Base-by-base conservation (phyloP, 2,113 vertebrate genomes). In the Stigmatopora argus region DNA sequence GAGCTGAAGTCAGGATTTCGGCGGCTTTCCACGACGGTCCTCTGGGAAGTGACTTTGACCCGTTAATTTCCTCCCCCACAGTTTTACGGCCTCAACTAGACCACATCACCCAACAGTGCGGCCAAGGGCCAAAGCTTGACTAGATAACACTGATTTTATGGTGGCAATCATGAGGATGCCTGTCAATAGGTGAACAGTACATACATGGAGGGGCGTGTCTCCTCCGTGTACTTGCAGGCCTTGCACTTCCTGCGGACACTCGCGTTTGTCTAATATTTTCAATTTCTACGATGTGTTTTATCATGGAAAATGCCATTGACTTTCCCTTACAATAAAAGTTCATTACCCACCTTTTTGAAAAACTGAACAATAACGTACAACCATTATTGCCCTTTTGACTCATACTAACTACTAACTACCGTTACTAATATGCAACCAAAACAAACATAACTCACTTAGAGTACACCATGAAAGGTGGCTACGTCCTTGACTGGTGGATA, bases 131-230 rank as follows among this genome's bases (percentile, higher is more conserved):
- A 86, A 85, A 82, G 83, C 84, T 72, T 77, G 79, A 53, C 60
- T 45, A 88, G 90, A 91, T 92, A 91, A 91, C 86, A 67, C 74
- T 31, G 70, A 68, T 86, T 90, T 92, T 91, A 91, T 90, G 89
- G 84, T 31, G 14, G 81, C 72, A 83, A 80, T 88, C 87, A 89
- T 58, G 67, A 82, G 79, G 73, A 59, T 47, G 48, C 72, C 64
- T 75, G 81, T 70, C 77, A 78, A 64, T 85, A 74, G 74, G 79
- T 80, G 81, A 85, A 64, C 26, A 31, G 26, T 31, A 31, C 26
- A 31, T 70, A 77, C 65, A 64, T 74, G 87, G 89, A 89, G 85
- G 88, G 90, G 89, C 86, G 88, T 90, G 90, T 82, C 87, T 78
- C 75, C 84, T 72, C 76, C 77, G 67, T 84, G 77, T 69, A 77